Evolutionary conservation across 2,888 invertebrate genomes (phyloP).

Genomic region (Fabriciana adippe): DNA sequence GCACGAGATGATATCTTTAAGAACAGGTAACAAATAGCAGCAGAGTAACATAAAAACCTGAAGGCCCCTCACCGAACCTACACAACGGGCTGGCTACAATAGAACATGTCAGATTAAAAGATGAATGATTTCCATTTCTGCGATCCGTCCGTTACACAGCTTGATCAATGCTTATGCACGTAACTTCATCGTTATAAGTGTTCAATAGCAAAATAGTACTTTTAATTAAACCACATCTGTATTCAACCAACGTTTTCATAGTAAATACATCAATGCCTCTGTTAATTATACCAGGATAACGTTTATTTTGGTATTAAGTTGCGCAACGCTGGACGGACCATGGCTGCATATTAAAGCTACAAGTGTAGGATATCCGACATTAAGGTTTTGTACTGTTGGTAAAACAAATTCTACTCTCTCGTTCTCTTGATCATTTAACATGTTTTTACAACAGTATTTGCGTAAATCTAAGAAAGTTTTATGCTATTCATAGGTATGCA

Average conservation of each 20-base stretch:
- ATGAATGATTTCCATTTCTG: conserved; percentile 76
- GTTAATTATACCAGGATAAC: conserved; percentile 72
- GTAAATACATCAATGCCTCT: conserved; percentile 72
- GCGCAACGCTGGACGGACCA: conserved; percentile 61
- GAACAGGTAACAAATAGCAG: conserved; percentile 46
- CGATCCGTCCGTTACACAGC: conserved; percentile 29
- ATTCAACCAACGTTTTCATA: conserved; percentile 50
- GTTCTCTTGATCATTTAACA: too few relatives aligned
- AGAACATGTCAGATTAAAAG: conserved; percentile 79
- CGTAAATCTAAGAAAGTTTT: too few relatives aligned
- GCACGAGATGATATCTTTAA: conserved; percentile 40
- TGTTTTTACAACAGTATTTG: too few relatives aligned
- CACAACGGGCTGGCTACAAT: conserved; percentile 62
- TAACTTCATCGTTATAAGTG: conserved; percentile 9
- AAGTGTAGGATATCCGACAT: conserved; percentile 78
- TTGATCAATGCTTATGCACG: conserved; percentile 25
- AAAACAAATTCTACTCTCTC: conserved; percentile 26
- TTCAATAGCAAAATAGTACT: conserved; percentile 32
- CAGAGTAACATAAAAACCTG: conserved; percentile 42
- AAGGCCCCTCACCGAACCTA: conserved; percentile 49
- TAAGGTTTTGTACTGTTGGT: conserved; percentile 64
- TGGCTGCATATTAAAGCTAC: conserved; percentile 63
- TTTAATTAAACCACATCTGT: conserved; percentile 58
- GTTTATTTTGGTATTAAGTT: conserved; percentile 74
- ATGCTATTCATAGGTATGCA: too few relatives aligned